Evolutionary conservation across 2,113 vertebrate species (phyloP).

Genomic region (Hassar affinis): DNA sequence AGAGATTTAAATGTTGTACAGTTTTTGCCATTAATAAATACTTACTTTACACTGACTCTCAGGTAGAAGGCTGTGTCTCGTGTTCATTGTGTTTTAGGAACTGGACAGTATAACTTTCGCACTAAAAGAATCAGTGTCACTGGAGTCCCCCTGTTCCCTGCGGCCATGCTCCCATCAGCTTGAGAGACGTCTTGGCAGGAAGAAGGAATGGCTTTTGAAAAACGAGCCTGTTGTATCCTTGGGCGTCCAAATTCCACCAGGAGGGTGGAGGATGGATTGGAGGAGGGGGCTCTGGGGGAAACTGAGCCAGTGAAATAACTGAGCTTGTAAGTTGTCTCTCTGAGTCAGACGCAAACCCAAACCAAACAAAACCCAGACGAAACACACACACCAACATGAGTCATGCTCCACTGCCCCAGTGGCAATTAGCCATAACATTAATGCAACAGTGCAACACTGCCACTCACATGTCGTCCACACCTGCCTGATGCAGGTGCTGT

Average conservation of each 20-base stretch:
- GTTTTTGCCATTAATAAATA: background rate
- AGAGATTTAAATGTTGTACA: background rate
- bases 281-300: slow-evolving; percentile 26
- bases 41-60: slow-evolving; percentile 60
- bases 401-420: slow-evolving; percentile 27
- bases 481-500: slow-evolving; percentile 25
- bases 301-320: slow-evolving; percentile 51
- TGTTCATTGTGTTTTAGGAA: slow-evolving; percentile 66
- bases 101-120: slow-evolving; percentile 71
- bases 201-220: slow-evolving; percentile 56
- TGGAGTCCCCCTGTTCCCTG: slow-evolving; percentile 63
- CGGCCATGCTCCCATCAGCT: slow-evolving; percentile 72
- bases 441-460: background rate
- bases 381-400: slow-evolving; percentile 36
- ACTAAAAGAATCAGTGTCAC: slow-evolving; percentile 57
- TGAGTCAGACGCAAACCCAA: slow-evolving; percentile 49
- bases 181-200: slow-evolving; percentile 64
- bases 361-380: slow-evolving; percentile 46
- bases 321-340: slow-evolving; percentile 51
- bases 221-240: slow-evolving; percentile 72
- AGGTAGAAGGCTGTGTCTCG: slow-evolving; percentile 58
- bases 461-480: background rate
- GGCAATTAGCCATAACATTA: slow-evolving; percentile 21
- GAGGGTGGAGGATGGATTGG: slow-evolving; percentile 58
- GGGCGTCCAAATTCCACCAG: slow-evolving; percentile 71